Percentiles rank a stretch among this genome's conserved stretches.
These are phyloP conservation scores for Neosilurus hyrtlii DNA, from an alignment of 2,797 vertebrate species.

Conservation along the genomic window DNA sequence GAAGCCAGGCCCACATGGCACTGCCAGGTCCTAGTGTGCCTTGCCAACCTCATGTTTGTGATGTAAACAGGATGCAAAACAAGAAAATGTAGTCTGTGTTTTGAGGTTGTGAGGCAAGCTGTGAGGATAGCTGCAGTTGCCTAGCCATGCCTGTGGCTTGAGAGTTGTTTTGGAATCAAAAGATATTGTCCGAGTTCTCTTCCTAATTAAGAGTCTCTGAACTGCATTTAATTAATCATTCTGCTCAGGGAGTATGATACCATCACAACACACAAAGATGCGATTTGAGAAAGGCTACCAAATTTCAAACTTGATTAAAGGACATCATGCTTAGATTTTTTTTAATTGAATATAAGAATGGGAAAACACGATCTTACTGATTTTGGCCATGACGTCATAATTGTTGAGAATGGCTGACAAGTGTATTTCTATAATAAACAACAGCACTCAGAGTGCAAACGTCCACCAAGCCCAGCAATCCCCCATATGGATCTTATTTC, in stretches of 20 bases:
- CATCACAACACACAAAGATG: slow-evolving; percentile 38
- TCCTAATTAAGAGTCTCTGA: slow-evolving; percentile 9
- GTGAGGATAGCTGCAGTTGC: slow-evolving; percentile 22
- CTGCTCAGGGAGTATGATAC: slow-evolving; percentile 35
- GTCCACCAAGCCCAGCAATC: too few species aligned
- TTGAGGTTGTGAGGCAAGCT: slow-evolving; percentile 33
- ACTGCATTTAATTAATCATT: slow-evolving; percentile 54
- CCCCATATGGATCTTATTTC: too few species aligned
- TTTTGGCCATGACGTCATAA: too few species aligned
- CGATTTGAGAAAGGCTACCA: slow-evolving; percentile 23
- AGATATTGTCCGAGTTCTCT: slow-evolving; percentile 34
- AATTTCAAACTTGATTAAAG: slow-evolving; percentile 27
- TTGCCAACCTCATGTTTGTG: slow-evolving; percentile 50
- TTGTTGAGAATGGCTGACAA: too few species aligned
- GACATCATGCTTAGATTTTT: not conserved
- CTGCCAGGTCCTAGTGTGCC: slow-evolving; percentile 62
- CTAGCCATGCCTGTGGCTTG: slow-evolving; percentile 26
- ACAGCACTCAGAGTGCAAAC: too few species aligned
- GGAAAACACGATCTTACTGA: too few species aligned
- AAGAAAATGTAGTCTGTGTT: slow-evolving; percentile 43
- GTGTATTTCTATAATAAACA: too few species aligned
- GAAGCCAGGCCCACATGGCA: slow-evolving; percentile 59
- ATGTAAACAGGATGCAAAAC: slow-evolving; percentile 58
- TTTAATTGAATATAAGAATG: too few species aligned
- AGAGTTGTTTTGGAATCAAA: slow-evolving; percentile 39